Percentiles rank a stretch among this genome's conserved stretches.
Conservation (phyloP, 2,113 vertebrate species). For the Malurus cyaneus region DNA sequence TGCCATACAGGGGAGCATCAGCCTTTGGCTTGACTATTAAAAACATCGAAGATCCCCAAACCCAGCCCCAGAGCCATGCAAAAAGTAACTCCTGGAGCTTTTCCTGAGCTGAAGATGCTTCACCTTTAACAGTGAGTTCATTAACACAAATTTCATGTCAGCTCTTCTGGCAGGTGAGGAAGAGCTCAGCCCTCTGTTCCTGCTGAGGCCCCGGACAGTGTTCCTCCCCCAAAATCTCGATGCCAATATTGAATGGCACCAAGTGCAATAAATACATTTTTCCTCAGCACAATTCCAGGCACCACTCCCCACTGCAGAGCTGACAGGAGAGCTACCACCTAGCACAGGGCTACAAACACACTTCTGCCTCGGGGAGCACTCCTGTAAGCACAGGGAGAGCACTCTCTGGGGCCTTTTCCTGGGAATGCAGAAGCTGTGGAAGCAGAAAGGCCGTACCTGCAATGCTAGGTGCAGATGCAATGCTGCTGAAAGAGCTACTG, state of each 20-base stretch:
- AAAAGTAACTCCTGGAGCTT: not conserved
- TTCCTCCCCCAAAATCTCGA: not conserved
- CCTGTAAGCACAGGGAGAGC: not conserved
- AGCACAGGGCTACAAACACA: not conserved
- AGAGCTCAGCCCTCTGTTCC: not conserved
- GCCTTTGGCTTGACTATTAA: not conserved
- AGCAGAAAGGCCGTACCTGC: slow-evolving; percentile 78
- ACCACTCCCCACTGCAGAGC: not conserved
- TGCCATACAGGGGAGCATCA: not conserved
- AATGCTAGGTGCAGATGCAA: slow-evolving; percentile 77
- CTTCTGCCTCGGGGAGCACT: not conserved
- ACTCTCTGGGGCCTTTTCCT: slow-evolving; percentile 19
- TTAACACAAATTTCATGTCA: not conserved
- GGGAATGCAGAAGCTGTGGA: slow-evolving; percentile 16
- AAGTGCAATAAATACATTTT: not conserved
- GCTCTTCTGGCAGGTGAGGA: not conserved
- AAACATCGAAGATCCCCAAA: not conserved
- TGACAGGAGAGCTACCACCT: not conserved
- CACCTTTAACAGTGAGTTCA: not conserved
- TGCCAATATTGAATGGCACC: not conserved
- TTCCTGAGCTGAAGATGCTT: not conserved
- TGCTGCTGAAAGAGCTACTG: slow-evolving; percentile 84
- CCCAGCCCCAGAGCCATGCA: not conserved
- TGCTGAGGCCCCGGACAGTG: not conserved
- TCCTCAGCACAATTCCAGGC: not conserved